A percentile compares a stretch with the other conserved stretches of the same genome.
phyloP scores from a whole-genome alignment of 2,113 vertebrate species.

The Phylloscopus whistleri region DNA sequence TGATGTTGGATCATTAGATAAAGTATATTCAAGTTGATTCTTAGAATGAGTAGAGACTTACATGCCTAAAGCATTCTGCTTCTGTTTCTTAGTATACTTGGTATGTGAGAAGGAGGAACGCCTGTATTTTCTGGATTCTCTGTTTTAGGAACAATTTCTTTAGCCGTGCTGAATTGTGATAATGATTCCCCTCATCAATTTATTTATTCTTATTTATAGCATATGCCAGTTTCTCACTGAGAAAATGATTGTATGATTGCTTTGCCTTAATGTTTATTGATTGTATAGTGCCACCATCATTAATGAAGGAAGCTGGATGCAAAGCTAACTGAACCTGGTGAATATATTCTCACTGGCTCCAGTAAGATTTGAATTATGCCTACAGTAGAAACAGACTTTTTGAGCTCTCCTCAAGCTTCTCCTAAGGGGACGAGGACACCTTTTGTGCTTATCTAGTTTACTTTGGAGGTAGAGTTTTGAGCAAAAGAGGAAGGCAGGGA shows the following conservation, averaged over 20 bases:
- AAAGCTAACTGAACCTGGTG: neutral
- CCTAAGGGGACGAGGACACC: neutral
- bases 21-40: neutral
- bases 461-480: neutral
- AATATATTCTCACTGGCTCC: neutral
- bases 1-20: neutral
- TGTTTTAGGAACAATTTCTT: neutral
- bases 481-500: neutral
- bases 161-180: neutral
- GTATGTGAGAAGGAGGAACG: neutral
- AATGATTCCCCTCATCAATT: neutral
- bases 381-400: neutral
- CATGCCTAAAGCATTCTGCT: neutral
- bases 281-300: neutral
- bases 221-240: neutral
- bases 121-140: neutral
- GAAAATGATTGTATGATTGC: constrained; percentile 21
- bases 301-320: neutral
- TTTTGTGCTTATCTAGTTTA: neutral
- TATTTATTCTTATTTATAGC: constrained; percentile 25
- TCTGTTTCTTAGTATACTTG: neutral
- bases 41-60: neutral
- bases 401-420: neutral
- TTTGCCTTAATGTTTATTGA: constrained; percentile 15
- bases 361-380: neutral